phyloP scores from a whole-genome alignment of 2,888 invertebrate species.

The Caenorhabditis sulstoni region DNA sequence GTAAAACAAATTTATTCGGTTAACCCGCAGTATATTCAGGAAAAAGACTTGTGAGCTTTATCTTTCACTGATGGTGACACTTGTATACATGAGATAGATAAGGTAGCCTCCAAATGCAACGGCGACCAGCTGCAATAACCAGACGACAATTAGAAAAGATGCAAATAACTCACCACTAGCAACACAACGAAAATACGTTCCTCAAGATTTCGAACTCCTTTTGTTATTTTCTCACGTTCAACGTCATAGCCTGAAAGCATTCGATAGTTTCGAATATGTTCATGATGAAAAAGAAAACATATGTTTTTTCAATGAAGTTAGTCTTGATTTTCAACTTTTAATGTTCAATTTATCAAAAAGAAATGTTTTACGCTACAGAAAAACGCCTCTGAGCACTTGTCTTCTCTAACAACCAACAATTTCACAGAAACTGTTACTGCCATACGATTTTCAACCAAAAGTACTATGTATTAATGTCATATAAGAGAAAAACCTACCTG shows the following conservation, averaged over 20 bases:
- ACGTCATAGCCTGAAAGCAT: constrained; percentile 16
- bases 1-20: constrained; percentile 25
- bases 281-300: too few species aligned
- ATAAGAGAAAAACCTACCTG: constrained; percentile 15
- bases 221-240: constrained; percentile 9
- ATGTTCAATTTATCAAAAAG: too few species aligned
- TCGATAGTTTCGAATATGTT: not conserved
- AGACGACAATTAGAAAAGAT: too few species aligned
- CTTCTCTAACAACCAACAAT: too few species aligned
- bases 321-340: too few species aligned
- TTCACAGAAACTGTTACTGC: too few species aligned
- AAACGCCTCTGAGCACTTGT: too few species aligned
- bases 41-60: constrained; percentile 18
- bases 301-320: too few species aligned
- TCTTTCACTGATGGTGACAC: constrained; percentile 56
- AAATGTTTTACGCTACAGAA: too few species aligned
- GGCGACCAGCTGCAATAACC: constrained; percentile 44
- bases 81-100: constrained; percentile 57
- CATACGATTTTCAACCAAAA: too few species aligned
- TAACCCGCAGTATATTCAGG: not conserved
- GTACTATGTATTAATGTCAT: too few species aligned
- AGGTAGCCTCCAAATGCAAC: constrained; percentile 53
- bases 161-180: constrained; percentile 18
- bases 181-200: constrained; percentile 32
- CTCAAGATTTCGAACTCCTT: constrained; percentile 25